phyloP scores from a whole-genome alignment of 1,140 invertebrate genomes.

The Ctenoplectra terminalis region DNA sequence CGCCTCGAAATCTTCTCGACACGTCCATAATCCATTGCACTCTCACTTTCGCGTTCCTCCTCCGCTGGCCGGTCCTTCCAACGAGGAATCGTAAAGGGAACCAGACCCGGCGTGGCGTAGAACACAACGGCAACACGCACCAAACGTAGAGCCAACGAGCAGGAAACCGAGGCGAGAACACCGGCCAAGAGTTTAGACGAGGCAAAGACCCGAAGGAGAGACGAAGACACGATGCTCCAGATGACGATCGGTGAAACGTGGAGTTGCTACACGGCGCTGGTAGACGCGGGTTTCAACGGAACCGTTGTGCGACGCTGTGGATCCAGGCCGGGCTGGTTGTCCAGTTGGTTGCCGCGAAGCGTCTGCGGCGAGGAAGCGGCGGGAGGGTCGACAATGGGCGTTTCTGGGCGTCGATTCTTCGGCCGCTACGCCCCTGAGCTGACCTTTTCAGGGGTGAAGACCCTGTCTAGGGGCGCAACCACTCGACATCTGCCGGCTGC shows the following conservation, averaged over 20 bases:
- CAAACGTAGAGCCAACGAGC: neutral
- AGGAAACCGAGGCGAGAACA: conserved; percentile 12
- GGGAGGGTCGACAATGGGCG: conserved; percentile 79
- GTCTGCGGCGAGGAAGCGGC: conserved; percentile 76
- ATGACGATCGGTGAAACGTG: conserved; percentile 46
- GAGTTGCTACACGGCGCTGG: conserved; percentile 60
- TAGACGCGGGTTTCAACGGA: conserved; percentile 74
- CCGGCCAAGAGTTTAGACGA: neutral
- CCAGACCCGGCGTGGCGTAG: neutral
- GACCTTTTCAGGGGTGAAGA: conserved; percentile 40
- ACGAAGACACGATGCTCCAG: conserved; percentile 31
- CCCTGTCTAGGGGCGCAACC: conserved; percentile 35
- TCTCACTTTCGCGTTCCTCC: conserved; percentile 33
- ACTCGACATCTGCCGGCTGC: conserved; percentile 60
- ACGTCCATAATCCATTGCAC: conserved; percentile 50
- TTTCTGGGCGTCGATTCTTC: conserved; percentile 70
- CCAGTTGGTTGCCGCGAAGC: conserved; percentile 81
- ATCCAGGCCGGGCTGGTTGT: conserved; percentile 75
- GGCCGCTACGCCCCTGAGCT: conserved; percentile 54
- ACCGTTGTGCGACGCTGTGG: conserved; percentile 71
- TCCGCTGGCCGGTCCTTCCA: neutral
- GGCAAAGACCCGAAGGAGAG: neutral
- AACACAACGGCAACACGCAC: conserved; percentile 12
- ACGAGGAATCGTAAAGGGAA: neutral
- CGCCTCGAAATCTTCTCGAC: neutral